Conservation (phyloP, 2,797 vertebrate genomes). For the Eleutherodactylus coqui region DNA sequence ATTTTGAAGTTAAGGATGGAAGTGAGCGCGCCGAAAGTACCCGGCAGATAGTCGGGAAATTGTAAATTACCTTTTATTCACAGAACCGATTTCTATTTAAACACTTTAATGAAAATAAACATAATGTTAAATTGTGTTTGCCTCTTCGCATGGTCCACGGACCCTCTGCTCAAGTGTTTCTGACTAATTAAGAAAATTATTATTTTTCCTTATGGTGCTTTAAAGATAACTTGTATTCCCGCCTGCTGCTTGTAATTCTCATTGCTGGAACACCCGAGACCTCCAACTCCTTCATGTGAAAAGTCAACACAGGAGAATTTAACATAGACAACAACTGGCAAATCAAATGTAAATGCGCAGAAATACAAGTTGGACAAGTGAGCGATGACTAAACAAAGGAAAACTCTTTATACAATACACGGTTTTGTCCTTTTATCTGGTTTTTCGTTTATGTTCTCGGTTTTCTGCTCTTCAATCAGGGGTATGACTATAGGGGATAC, state of each 20-base stretch:
- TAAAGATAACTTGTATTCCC: slow-evolving; percentile 58
- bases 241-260: slow-evolving; percentile 56
- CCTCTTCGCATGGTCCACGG: slow-evolving; percentile 62
- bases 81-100: slow-evolving; percentile 61
- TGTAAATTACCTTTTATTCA: slow-evolving; percentile 62
- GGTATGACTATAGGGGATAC: no score
- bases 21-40: slow-evolving; percentile 34
- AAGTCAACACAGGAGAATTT: slow-evolving; percentile 58
- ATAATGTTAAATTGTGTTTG: slow-evolving; percentile 64
- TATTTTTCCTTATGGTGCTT: slow-evolving; percentile 61
- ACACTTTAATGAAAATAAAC: slow-evolving; percentile 63
- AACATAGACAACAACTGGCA: slow-evolving; percentile 53
- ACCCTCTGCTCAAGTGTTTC: slow-evolving; percentile 61
- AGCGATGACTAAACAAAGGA: slow-evolving; percentile 6
- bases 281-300: slow-evolving; percentile 55
- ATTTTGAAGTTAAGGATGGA: slow-evolving; percentile 29
- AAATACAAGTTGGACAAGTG: slow-evolving; percentile 17
- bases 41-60: slow-evolving; percentile 57
- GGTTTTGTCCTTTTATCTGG: not conserved
- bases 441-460: not conserved
- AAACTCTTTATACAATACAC: not conserved
- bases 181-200: slow-evolving; percentile 62
- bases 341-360: slow-evolving; percentile 41
- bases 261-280: slow-evolving; percentile 43
- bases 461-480: not conserved